Conservation (phyloP, 2,797 vertebrate genomes). For the Thaleichthys pacificus region DNA sequence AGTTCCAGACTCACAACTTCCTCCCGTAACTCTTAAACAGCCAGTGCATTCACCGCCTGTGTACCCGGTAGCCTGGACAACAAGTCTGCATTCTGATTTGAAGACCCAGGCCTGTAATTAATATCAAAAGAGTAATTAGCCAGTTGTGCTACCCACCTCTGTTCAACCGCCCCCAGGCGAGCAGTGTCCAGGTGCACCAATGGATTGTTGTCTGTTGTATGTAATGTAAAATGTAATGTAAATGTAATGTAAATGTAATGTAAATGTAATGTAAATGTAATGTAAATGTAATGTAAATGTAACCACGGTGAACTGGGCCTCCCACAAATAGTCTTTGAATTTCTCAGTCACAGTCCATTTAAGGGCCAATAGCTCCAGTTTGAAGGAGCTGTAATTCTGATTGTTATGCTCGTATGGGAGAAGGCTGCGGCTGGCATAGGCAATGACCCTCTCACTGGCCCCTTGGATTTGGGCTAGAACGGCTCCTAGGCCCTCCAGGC, state of each 20-base stretch:
- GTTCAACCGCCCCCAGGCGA: not conserved
- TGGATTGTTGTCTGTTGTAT: too few relatives aligned
- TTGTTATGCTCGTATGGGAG: not conserved
- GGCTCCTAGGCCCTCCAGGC: constrained; percentile 2
- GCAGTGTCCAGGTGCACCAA: not conserved
- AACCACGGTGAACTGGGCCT: not conserved
- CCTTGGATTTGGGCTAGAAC: constrained; percentile 1
- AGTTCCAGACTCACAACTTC: too few relatives aligned
- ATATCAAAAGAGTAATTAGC: not conserved
- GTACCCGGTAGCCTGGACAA: not conserved
- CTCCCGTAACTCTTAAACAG: too few relatives aligned
- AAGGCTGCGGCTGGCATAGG: not conserved
- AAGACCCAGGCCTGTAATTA: not conserved
- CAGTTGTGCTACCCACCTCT: too few relatives aligned
- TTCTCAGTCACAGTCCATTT: not conserved
- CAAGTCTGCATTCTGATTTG: not conserved
- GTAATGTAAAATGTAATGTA: not conserved
- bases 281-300: not conserved
- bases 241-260: not conserved
- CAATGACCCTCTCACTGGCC: not conserved
- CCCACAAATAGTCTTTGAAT: not conserved
- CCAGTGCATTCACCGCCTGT: too few relatives aligned
- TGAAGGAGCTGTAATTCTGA: not conserved
- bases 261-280: not conserved
- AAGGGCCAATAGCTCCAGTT: not conserved